Base-by-base conservation (phyloP, 1,140 invertebrate genomes). In the Magallana gigas region DNA sequence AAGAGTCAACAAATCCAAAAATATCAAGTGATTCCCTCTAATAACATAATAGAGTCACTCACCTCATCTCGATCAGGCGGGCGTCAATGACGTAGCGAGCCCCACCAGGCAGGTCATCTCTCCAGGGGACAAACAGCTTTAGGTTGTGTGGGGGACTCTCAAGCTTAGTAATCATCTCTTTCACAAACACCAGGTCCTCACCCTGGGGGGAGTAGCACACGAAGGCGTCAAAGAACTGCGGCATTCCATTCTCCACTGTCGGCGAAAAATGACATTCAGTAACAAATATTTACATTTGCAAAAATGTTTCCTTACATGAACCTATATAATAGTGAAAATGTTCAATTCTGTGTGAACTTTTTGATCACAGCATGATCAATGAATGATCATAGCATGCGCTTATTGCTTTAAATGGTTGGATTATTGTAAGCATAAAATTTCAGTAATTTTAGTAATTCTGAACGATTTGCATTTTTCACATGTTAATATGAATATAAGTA, bases 161-260 rank as follows among this genome's bases (percentile, higher is more conserved):
- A 29, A 95, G 87, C 84, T 89, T 91, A n/a, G 85, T 58, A 71
- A 94, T 92, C 84, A 95, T 90, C 18, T 92, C 48, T 23, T 90
- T 89, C 9, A 95, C 95, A 92, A 95, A 95, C 16, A 87, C 58
- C 58, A 94, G 48, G 88, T 95, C 89, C 57, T 85, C 87, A 36
- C 89, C 90, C 29, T 71, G 91, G 57, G 92, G 92, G 81, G 93
- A 92, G 88, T 94, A 95, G 84, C 94, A 94, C 14, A 95, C 90
- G 90, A 94, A 95, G 3, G 95, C 95, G 88, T 95, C 94, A 90
- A 94, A 95, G 29, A 86, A 87, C 16, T 91, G 90, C 56, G 90
- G 83, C 48, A 48, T 48, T 0, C 90, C 89, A 7, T 48, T 57
- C 8, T 85, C 80, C 29, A 91, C 92, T 92, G 80, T 16, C 14